phyloP scores from a whole-genome alignment of 2,888 invertebrate genomes.

The Rotaria macrura region DNA sequence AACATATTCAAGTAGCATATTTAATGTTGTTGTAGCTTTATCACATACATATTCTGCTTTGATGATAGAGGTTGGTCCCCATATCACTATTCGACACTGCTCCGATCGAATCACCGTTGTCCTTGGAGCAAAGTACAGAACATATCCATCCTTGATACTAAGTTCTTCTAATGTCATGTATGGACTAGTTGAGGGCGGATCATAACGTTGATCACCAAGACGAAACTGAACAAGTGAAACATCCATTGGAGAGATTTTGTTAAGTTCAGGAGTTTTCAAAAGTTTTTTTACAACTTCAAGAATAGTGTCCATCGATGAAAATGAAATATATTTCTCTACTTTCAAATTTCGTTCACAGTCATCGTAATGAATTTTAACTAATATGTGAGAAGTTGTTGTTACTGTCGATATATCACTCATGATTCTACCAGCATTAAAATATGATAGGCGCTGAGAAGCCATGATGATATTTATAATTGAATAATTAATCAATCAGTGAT shows the following conservation, averaged over 20 bases:
- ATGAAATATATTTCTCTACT: background rate
- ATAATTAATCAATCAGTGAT: too few species aligned
- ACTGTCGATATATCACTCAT: background rate
- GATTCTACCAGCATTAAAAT: background rate
- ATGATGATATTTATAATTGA: background rate
- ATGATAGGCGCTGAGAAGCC: background rate
- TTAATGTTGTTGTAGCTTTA: background rate
- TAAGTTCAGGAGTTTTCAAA: background rate
- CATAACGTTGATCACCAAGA: background rate
- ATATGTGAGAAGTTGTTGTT: background rate
- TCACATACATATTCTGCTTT: background rate
- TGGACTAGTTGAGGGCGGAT: background rate
- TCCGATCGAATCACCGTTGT: rapidly evolving
- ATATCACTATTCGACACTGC: background rate
- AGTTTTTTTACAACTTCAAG: background rate
- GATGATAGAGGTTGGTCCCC: background rate
- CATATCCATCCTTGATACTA: background rate
- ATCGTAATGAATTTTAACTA: background rate
- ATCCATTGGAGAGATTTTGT: background rate
- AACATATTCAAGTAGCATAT: background rate
- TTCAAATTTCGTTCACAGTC: background rate
- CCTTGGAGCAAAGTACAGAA: background rate
- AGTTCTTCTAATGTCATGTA: background rate
- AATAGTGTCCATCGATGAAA: background rate
- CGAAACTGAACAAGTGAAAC: background rate